These are phyloP conservation scores for Xylota sylvarum DNA, from an alignment of 2,888 invertebrate species.

Conservation along the genomic window DNA sequence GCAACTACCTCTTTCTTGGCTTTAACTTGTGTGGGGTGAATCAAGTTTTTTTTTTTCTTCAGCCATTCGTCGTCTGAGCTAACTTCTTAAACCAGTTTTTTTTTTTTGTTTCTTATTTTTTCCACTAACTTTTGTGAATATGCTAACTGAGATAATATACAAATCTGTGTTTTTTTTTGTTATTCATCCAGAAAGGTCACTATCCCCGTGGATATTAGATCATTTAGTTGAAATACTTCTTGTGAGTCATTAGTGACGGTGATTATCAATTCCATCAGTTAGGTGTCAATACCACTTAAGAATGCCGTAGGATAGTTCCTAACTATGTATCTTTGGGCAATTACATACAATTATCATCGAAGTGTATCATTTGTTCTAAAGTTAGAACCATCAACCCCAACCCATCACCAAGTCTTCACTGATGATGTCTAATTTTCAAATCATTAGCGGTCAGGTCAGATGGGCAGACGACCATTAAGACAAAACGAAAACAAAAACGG, in stretches of 20 bases:
- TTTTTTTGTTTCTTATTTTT: constrained; percentile 23
- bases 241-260: constrained; percentile 50
- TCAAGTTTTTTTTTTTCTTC: constrained; percentile 54
- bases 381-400: neutral
- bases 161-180: neutral
- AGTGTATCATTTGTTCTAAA: constrained; percentile 16
- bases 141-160: constrained; percentile 44
- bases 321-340: constrained; percentile 2
- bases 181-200: constrained; percentile 64
- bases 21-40: constrained; percentile 64
- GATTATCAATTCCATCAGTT: constrained; percentile 34
- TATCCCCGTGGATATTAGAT: constrained; percentile 73
- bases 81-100: constrained; percentile 67
- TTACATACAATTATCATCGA: constrained; percentile 41
- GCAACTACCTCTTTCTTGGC: constrained; percentile 27
- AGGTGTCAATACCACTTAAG: constrained; percentile 55
- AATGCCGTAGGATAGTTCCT: neutral
- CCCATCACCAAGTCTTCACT: neutral
- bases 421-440: constrained; percentile 49
- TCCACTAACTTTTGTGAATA: constrained; percentile 51
- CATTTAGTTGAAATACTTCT: constrained; percentile 55
- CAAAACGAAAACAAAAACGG: neutral
- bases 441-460: constrained; percentile 49
- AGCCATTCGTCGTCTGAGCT: constrained; percentile 35
- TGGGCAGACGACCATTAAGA: constrained; percentile 43